Percentiles rank a stretch among this genome's conserved stretches.
Conservation (phyloP, 2,113 vertebrate species). For the Cygnus atratus region DNA sequence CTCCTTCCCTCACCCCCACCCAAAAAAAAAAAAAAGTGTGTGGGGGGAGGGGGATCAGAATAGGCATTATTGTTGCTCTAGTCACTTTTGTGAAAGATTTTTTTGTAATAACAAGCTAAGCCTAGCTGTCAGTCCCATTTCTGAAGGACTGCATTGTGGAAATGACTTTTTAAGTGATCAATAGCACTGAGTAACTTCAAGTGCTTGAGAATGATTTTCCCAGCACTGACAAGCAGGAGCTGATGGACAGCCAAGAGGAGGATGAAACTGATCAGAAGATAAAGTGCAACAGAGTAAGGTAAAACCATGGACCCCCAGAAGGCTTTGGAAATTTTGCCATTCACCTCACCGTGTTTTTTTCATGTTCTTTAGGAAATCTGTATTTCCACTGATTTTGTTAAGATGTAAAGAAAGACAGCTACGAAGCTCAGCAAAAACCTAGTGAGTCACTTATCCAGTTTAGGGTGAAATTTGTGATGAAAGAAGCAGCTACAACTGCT, state of each 20-base stretch:
- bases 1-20: too few relatives aligned
- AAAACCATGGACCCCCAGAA: background rate
- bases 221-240: background rate
- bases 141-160: background rate
- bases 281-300: background rate
- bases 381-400: background rate
- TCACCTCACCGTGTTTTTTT: background rate
- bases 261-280: background rate
- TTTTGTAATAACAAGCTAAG: constrained; percentile 31
- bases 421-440: background rate
- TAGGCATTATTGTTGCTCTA: background rate
- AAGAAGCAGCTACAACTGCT: background rate
- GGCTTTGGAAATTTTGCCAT: background rate
- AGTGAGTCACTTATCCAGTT: background rate
- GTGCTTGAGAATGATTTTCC: background rate
- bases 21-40: background rate
- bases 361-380: background rate
- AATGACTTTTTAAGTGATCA: background rate
- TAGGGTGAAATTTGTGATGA: background rate
- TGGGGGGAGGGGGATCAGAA: background rate
- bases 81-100: constrained; percentile 4
- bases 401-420: background rate
- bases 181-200: background rate
- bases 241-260: background rate
- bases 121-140: background rate